phyloP scores from a whole-genome alignment of 2,113 vertebrate species.

The Ciconia stormi region DNA sequence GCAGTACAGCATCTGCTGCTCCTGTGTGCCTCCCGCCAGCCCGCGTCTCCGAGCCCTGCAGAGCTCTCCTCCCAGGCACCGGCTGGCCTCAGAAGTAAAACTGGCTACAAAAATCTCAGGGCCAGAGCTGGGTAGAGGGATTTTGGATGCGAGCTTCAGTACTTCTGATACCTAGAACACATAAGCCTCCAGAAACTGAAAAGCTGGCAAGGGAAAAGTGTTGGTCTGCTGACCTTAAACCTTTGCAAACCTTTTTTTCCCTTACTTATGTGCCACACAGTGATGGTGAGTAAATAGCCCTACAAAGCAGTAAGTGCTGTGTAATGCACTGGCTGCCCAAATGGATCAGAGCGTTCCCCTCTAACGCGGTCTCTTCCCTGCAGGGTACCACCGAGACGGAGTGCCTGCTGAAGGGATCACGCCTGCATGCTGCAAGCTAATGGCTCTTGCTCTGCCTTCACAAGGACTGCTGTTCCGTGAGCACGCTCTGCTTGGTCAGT shows the following conservation, averaged over 20 bases:
- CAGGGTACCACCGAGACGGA: fast-evolving
- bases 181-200: neutral
- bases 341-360: neutral
- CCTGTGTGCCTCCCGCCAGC: neutral
- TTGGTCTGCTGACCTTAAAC: neutral
- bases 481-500: neutral
- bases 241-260: neutral
- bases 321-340: neutral
- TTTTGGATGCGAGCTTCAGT: fast-evolving
- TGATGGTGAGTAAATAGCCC: neutral
- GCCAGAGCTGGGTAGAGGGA: neutral
- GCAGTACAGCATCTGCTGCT: neutral
- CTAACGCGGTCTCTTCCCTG: neutral
- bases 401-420: fast-evolving
- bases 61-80: neutral
- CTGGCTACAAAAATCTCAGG: fast-evolving
- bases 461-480: fast-evolving
- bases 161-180: neutral
- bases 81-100: neutral
- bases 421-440: fast-evolving
- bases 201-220: too few relatives aligned
- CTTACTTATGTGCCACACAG: fast-evolving
- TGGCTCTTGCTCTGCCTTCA: neutral
- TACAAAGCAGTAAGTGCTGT: neutral
- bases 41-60: neutral